phyloP scores from a whole-genome alignment of 2,797 vertebrate species.

The Sebastes hubbsi region DNA sequence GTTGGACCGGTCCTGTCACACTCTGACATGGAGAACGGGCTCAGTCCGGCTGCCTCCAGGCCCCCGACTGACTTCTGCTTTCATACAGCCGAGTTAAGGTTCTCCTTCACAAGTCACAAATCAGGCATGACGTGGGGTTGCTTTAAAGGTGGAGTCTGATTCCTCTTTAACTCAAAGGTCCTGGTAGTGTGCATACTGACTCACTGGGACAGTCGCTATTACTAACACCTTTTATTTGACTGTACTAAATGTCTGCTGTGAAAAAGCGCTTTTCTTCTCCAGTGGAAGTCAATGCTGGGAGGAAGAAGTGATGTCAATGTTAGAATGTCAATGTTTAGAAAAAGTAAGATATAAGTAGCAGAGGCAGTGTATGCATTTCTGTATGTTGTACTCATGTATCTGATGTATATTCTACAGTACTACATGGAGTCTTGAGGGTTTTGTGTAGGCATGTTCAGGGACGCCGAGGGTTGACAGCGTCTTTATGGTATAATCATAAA shows the following conservation, averaged over 20 bases:
- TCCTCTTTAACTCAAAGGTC: neutral
- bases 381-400: neutral
- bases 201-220: neutral
- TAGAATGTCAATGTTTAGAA: neutral
- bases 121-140: neutral
- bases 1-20: constrained; percentile 5
- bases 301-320: neutral
- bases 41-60: constrained; percentile 32
- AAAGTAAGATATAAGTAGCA: neutral
- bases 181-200: neutral
- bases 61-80: neutral
- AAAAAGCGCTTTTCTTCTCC: neutral
- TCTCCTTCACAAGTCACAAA: constrained; percentile 17
- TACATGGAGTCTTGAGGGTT: neutral
- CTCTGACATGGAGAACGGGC: constrained; percentile 6
- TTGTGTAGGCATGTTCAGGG: neutral
- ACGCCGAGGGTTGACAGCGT: too few relatives aligned
- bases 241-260: neutral
- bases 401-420: neutral
- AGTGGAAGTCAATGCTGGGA: neutral
- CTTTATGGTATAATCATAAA: too few relatives aligned
- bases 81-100: neutral
- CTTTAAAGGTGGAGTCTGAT: neutral
- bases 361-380: neutral
- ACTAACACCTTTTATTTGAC: neutral